Evolutionary conservation across 2,797 vertebrate genomes (phyloP).

Genomic region (Coilia nasus): DNA sequence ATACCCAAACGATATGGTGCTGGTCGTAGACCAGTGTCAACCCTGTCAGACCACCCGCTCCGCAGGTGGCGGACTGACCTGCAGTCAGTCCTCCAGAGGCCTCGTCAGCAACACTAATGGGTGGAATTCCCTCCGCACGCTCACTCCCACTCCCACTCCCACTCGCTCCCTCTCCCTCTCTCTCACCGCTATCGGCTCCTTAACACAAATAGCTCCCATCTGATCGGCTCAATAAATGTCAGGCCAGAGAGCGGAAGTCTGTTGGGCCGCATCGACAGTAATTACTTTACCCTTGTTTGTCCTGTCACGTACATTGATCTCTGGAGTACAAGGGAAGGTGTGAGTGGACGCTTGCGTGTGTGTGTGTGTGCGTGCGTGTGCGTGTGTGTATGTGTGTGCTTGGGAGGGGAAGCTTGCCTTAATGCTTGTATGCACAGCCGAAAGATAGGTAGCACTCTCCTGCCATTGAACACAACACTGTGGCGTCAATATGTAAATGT

Average conservation of each 20-base stretch:
- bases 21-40: background rate
- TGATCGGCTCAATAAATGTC: constrained; percentile 79
- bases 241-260: constrained; percentile 72
- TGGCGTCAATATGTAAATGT: constrained; percentile 10
- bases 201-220: constrained; percentile 74
- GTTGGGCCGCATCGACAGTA: constrained; percentile 78
- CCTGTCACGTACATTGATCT: constrained; percentile 67
- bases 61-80: background rate
- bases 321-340: constrained; percentile 48
- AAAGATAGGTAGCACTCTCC: background rate
- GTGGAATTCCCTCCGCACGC: constrained; percentile 44
- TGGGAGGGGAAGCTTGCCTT: background rate
- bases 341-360: background rate
- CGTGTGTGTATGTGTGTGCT: background rate
- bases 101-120: constrained; percentile 37
- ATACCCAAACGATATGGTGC: background rate
- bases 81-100: background rate
- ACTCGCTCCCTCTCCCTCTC: constrained; percentile 2
- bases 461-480: background rate
- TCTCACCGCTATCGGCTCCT: constrained; percentile 47
- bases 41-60: constrained; percentile 24
- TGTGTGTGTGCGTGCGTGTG: background rate
- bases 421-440: background rate
- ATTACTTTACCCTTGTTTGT: constrained; percentile 74
- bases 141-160: too few species aligned